These are phyloP conservation scores for Nestor notabilis DNA, from an alignment of 2,113 vertebrate species.

Conservation along the genomic window DNA sequence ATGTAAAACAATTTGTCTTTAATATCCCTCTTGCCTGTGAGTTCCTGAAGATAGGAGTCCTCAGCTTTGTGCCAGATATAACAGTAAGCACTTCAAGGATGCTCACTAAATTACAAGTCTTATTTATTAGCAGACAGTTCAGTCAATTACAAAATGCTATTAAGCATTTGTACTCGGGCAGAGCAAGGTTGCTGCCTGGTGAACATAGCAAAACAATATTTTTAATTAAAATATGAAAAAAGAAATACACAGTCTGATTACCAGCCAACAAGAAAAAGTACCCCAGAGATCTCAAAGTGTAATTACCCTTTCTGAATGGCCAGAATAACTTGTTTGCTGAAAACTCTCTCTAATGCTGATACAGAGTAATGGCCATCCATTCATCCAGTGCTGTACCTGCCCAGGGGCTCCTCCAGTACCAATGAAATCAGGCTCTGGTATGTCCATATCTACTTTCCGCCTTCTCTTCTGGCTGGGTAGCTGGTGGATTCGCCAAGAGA, in stretches of 20 bases:
- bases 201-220: background rate
- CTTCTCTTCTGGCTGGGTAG: background rate
- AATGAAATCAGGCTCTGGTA: background rate
- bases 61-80: background rate
- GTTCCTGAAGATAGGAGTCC: background rate
- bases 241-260: background rate
- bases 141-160: background rate
- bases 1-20: background rate
- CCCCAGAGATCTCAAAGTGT: background rate
- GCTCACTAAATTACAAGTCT: background rate
- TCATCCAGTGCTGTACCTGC: background rate
- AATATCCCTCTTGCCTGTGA: background rate
- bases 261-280: background rate
- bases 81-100: background rate
- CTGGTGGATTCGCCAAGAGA: background rate
- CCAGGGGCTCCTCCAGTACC: background rate
- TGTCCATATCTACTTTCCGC: background rate
- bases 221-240: slow-evolving; percentile 39
- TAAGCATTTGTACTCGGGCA: background rate
- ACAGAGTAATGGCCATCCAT: background rate
- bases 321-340: background rate
- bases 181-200: background rate
- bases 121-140: slow-evolving; percentile 12
- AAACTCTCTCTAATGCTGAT: background rate
- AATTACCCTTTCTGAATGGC: background rate